Conservation (phyloP, 2,888 invertebrate genomes). For the Elmis aenea region DNA sequence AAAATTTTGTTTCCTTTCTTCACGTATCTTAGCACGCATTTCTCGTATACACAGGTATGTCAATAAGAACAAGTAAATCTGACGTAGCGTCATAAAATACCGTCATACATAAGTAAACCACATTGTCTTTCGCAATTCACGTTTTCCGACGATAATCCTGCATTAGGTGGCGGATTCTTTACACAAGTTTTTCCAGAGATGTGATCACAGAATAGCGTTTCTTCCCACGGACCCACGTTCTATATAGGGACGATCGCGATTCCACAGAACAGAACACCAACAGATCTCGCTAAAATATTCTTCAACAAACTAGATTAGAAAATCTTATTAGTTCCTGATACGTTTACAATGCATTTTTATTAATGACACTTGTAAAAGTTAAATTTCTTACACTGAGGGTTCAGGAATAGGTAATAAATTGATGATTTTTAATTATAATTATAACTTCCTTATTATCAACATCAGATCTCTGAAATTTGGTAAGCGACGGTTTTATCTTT, state of each 20-base stretch:
- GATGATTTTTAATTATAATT: no score
- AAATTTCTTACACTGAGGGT: no score
- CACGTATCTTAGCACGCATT: no score
- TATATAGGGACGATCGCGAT: slow-evolving; percentile 30
- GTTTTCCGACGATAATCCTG: slow-evolving; percentile 32
- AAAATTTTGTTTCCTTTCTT: no score
- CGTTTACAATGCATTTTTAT: no score
- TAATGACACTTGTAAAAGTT: no score
- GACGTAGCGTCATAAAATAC: slow-evolving; percentile 10
- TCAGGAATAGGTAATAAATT: no score
- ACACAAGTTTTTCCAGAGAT: slow-evolving; percentile 36
- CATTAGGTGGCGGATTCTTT: slow-evolving; percentile 37
- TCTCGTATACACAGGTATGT: slow-evolving; percentile 9
- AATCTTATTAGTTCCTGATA: no score
- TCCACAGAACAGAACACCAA: slow-evolving; percentile 8
- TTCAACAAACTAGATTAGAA: no score
- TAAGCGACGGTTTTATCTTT: no score
- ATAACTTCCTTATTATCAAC: no score
- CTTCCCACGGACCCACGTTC: slow-evolving; percentile 43
- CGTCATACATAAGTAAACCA: slow-evolving; percentile 24
- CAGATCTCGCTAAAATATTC: slow-evolving; percentile 6
- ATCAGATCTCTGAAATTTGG: no score
- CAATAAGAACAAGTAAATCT: slow-evolving; percentile 6
- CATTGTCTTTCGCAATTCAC: slow-evolving; percentile 27
- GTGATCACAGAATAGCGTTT: slow-evolving; percentile 39